Base-by-base conservation (phyloP, 2,888 invertebrate genomes). In the Fragum fragum region DNA sequence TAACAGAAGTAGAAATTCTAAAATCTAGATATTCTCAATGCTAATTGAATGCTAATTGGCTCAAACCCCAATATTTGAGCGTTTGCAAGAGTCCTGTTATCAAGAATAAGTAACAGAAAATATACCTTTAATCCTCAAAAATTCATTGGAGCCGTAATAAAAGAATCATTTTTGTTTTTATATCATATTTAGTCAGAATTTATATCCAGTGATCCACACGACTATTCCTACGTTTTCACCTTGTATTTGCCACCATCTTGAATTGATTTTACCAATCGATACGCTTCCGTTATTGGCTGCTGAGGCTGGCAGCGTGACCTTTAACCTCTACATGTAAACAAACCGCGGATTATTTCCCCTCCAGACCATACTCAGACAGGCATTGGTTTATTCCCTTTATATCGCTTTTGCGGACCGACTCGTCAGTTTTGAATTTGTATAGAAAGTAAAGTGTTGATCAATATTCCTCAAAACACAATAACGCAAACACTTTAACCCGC, bases 221-320 rank as follows among this genome's bases (percentile, higher is more conserved):
- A n/a, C 21, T 74, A 79, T 72, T 78, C 73, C 76, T 47, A 26
- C 73, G 53, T 82, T 79, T 85, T 82, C 84, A 74, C 76, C 81
- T 73, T 76, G 76, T 75, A 52, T 36, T 66, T 39, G 75, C 84
- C 81, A 77, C 85, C 85, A 85, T 85, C 85, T 85, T 85, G 85
- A 85, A 85, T 85, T 85, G 81, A 85, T 85, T 83, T 83, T 79
- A 73, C 55, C 23, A 53, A 83, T 83, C 83, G 57, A 83, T 83
- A 83, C 32, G 39, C 59, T 26, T n/a, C 57, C 74, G 73, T 75
- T 69, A 85, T 85, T 85, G 85, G 85, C 68, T 85, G 77, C 74
- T 77, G 79, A 55, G 47, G 21, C 85, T 85, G 85, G 59, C 29
- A 79, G 76, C 18, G 29, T 71, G 36, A 76, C 53, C 68, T 81